Evolutionary conservation across 2,113 vertebrate species (phyloP).

Genomic region (Odontophorus gujanensis): DNA sequence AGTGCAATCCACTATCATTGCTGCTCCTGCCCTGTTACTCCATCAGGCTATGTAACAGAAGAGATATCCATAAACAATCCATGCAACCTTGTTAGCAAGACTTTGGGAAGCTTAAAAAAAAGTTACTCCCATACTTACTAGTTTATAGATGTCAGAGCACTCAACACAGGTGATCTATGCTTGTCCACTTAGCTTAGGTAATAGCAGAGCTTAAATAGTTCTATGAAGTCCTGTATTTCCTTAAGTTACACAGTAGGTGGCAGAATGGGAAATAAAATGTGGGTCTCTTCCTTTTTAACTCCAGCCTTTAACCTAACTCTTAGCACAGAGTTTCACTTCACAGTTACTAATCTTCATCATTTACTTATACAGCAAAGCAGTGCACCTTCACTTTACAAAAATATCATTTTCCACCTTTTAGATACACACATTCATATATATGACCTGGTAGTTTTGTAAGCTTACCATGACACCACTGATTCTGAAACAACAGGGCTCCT

Average conservation of each 20-base stretch:
- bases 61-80: not conserved
- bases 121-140: not conserved
- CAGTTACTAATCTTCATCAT: not conserved
- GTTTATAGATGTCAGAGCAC: not conserved
- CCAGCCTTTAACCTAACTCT: not conserved
- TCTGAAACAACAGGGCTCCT: not conserved
- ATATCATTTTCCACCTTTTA: not conserved
- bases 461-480: not conserved
- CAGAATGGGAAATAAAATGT: conserved; percentile 1
- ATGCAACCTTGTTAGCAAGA: not conserved
- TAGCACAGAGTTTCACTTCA: not conserved
- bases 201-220: not conserved
- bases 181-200: not conserved
- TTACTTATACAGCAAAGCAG: not conserved
- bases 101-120: not conserved
- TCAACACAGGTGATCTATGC: not conserved
- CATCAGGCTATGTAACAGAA: not conserved
- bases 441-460: not conserved
- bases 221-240: not conserved
- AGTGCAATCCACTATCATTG: not conserved
- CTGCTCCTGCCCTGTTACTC: not conserved
- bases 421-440: not conserved
- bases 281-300: not conserved
- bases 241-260: not conserved
- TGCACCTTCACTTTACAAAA: not conserved